Conservation (phyloP, 2,113 vertebrate genomes). For the human (Homo sapiens) region GRCh38 chr12:5629501-5630000, state of each 20-base stretch:
- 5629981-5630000: neutral
- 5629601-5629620: neutral
- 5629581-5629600: neutral
- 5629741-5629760: neutral
- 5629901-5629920: accelerated
- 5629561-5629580: neutral
- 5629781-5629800: too few species aligned
- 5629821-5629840: neutral
- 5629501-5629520: neutral
- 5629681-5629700: neutral
- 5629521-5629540: accelerated
- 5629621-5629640: neutral
- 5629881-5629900: accelerated
- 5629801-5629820: neutral
- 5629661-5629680: neutral
- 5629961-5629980: neutral
- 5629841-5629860: neutral
- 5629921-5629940: neutral
- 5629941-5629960: neutral
- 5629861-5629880: neutral
- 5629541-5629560: neutral
- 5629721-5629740: neutral
- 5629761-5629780: too few species aligned
- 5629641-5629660: neutral
- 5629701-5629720: neutral